Base-by-base conservation (phyloP, 2,797 vertebrate species). In the Typhlichthys subterraneus region DNA sequence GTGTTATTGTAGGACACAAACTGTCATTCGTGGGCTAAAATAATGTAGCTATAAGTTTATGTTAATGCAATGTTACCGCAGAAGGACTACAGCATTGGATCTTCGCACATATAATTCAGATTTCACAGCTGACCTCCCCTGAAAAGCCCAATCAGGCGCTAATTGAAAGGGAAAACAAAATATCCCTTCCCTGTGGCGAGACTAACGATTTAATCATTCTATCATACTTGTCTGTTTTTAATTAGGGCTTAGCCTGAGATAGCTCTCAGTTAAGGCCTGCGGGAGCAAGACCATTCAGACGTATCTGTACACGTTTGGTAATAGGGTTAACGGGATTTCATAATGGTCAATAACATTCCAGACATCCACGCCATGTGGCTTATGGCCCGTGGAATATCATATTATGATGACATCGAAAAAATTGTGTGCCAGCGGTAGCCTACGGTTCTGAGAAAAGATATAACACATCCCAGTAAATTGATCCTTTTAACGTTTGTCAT, bases 71-170 rank as follows among this genome's bases (percentile, higher is more conserved):
- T 42, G 38, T 42, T 42, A 9, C 38, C 38, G 38, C 38, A 42
- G 38, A 47, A 19, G 4, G 69, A 52, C 55, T 61, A 17, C 31
- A 65, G 73, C 65, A 74, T 66, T 54, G 46, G 61, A 63, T 81
- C 73, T 67, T 92, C 92, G 93, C 94, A 94, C 93, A 93, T 95
- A 94, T 97, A 94, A 97, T 98, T 96, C 95, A 94, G 91, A 97
- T 97, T 97, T 97, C 94, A 97, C 96, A 97, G 96, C 92, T 98
- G 96, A 98, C 95, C 96, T 95, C 94, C 93, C 92, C 91, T 96
- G 94, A 96, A 98, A 98, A 95, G 95, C 95, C 93, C 95, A 96
- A 96, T 97, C 96, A 96, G 93, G 93, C 94, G 91, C 94, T 97
- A 97, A 98, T 97, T 98, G 95, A 97, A 96, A 94, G 92, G 95